A percentile compares a stretch with the other conserved stretches of the same genome.
These are phyloP conservation scores for Protobothrops mucrosquamatus DNA, from an alignment of 2,113 vertebrate species.

Conservation along the genomic window DNA sequence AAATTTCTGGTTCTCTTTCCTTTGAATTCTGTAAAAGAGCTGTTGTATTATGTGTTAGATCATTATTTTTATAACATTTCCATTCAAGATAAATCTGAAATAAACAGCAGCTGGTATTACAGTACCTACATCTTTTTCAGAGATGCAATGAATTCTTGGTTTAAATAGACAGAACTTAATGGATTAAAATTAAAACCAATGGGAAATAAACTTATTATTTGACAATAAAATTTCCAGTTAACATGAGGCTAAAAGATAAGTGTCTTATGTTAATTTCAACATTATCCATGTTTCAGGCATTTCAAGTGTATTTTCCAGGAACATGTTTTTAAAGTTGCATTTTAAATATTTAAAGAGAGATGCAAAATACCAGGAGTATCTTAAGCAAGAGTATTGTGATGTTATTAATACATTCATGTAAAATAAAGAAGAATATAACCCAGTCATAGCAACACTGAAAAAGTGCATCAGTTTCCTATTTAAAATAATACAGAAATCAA, in stretches of 20 bases:
- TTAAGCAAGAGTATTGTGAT: neutral
- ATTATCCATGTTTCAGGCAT: neutral
- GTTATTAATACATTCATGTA: neutral
- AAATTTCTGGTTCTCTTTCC: neutral
- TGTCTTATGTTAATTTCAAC: slow-evolving; percentile 9
- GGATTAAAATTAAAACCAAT: slow-evolving; percentile 39
- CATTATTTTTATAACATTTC: slow-evolving; percentile 39
- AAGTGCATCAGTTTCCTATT: neutral
- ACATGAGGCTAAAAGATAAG: slow-evolving; percentile 23
- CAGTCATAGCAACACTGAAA: neutral
- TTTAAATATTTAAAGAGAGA: neutral
- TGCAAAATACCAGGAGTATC: neutral
- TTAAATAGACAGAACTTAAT: slow-evolving; percentile 13
- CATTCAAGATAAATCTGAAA: slow-evolving; percentile 42
- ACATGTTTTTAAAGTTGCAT: neutral
- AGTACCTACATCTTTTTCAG: slow-evolving; percentile 19
- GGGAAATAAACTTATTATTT: slow-evolving; percentile 20
- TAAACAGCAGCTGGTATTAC: slow-evolving; percentile 12
- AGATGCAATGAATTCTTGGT: slow-evolving; percentile 25
- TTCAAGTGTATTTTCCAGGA: neutral
- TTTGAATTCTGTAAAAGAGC: slow-evolving; percentile 35
- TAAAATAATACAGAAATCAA: neutral
- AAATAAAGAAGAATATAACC: neutral
- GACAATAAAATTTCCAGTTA: slow-evolving; percentile 40
- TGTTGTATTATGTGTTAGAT: slow-evolving; percentile 32